Base-by-base conservation (phyloP, 1,140 invertebrate species). In the Mylabris phalerata region DNA sequence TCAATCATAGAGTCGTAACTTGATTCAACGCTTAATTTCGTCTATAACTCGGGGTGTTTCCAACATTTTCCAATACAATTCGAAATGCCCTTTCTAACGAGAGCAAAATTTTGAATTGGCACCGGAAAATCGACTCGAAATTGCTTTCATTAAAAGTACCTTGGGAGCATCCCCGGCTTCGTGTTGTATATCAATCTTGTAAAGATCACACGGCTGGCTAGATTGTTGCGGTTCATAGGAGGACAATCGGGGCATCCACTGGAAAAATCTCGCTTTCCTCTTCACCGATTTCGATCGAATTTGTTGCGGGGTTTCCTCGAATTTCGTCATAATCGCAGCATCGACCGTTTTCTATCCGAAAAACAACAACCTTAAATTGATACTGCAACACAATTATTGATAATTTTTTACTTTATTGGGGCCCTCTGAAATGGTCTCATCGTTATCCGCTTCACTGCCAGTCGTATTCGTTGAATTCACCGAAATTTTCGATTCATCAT, bases 101-200 rank as follows among this genome's bases (percentile, higher is more conserved):
- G 19, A 0, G 19, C 19, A 19, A 19, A 19, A 19, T 19, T 13
- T 13, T 19, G 19, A 19, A 19, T 19, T 19, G 1, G 0, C 19
- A 19, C 19, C 19, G 19, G 19, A 19, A 19, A 19, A 19, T 19
- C 19, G 1, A 19, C 19, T 2, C 1, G 19, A 19, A 19, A 19
- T 19, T 1, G 19, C 19, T 19, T 19, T 19, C 19, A 19, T 13
- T 13, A 19, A 19, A 19, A 60, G 58, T 63, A 71, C 69, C 55
- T 60, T 66, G 1, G 70, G 69, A 11, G 61, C 62, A 62, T 62
- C 64, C 9, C 57, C 48, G 19, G 68, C 61, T 40, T 63, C 51
- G 61, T 65, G 61, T 19, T 58, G 55, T 40, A 72, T 64, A 55
- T 71, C 67, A 45, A 72, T 71, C 49, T 66, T 68, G 55, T 72